Conservation (phyloP, 2,888 invertebrate genomes). For the Cephus pulcher region DNA sequence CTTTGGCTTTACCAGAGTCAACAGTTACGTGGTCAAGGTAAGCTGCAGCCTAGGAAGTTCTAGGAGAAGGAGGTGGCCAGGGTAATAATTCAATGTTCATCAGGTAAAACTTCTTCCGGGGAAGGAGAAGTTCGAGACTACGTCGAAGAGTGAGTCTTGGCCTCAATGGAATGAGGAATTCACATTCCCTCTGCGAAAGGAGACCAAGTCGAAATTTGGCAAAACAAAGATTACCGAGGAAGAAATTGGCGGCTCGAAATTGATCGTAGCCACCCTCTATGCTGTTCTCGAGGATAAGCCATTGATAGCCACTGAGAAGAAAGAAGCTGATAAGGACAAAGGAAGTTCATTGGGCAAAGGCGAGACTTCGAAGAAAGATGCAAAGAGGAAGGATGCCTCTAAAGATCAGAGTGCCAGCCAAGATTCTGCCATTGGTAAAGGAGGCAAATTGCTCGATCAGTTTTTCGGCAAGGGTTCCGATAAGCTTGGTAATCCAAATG, state of each 20-base stretch:
- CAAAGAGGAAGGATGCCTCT: conserved; percentile 49
- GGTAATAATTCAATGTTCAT: conserved; percentile 45
- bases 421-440: conserved; percentile 47
- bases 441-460: conserved; percentile 66
- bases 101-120: conserved; percentile 85
- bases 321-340: conserved; percentile 54
- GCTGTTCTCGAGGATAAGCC: conserved; percentile 74
- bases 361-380: conserved; percentile 59
- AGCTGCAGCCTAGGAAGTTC: conserved; percentile 11
- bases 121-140: conserved; percentile 80
- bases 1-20: conserved; percentile 80
- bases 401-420: conserved; percentile 59
- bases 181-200: conserved; percentile 74
- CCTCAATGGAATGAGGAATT: conserved; percentile 85
- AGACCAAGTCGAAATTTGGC: conserved; percentile 64
- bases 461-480: conserved; percentile 70
- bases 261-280: conserved; percentile 77
- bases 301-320: conserved; percentile 61
- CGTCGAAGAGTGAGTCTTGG: conserved; percentile 81
- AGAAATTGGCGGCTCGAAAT: conserved; percentile 73
- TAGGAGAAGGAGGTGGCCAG: not conserved
- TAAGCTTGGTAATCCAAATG: conserved; percentile 68
- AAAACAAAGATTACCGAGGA: conserved; percentile 70
- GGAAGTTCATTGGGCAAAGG: conserved; percentile 38
- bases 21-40: conserved; percentile 86